These are phyloP conservation scores for Philereme vetulata DNA, from an alignment of 2,888 invertebrate genomes.

Conservation along the genomic window DNA sequence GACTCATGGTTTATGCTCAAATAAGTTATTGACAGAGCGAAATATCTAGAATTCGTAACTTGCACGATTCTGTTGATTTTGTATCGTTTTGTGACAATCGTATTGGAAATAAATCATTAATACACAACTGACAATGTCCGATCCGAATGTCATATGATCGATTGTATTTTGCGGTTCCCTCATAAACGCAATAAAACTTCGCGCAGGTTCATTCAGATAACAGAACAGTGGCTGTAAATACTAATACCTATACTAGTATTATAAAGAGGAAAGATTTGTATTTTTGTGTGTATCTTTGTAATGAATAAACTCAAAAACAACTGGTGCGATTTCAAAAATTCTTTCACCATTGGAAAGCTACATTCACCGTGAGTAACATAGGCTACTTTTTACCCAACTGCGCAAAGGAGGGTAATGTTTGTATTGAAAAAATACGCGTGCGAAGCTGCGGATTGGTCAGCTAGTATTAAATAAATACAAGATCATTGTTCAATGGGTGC, in stretches of 20 bases:
- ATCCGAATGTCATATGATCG: slow-evolving; percentile 14
- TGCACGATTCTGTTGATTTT: slow-evolving; percentile 13
- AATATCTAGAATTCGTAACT: slow-evolving; percentile 9
- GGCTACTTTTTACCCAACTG: no score
- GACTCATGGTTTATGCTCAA: slow-evolving; percentile 58
- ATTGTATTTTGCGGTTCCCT: slow-evolving; percentile 6
- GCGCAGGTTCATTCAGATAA: slow-evolving; percentile 12
- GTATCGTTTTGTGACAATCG: slow-evolving; percentile 15
- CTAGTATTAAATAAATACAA: no score
- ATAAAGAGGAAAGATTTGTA: no score
- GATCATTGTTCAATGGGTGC: slow-evolving; percentile 33
- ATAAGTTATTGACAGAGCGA: slow-evolving; percentile 4
- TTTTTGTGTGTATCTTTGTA: no score
- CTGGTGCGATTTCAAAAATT: no score
- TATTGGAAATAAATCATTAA: neutral
- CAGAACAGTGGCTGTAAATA: slow-evolving; percentile 26
- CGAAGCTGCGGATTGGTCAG: no score
- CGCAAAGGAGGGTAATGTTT: no score
- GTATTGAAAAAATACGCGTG: no score
- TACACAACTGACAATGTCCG: slow-evolving; percentile 3
- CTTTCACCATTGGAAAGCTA: no score
- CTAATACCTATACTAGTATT: no score
- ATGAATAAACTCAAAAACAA: no score
- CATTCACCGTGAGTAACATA: no score
- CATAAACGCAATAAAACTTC: slow-evolving; percentile 19